Evolutionary conservation across 2,113 vertebrate species (phyloP), one percentile per base, ranked within the genome.

Genomic region (Ifrita kowaldi): DNA sequence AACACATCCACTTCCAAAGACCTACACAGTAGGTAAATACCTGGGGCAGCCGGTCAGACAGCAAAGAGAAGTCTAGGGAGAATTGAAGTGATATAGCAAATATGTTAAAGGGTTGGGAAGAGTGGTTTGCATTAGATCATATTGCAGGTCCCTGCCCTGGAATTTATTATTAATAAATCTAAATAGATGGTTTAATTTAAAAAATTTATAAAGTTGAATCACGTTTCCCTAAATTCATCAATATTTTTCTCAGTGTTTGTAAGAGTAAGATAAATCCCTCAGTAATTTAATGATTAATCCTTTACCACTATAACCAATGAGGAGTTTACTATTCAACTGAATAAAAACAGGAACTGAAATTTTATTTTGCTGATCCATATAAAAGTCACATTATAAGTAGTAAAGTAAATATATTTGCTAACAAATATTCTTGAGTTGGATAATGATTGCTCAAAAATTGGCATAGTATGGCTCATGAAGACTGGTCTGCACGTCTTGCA

Each of bases 401-500:
- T 71, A 56, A 69, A 83, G 6, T 47, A 83, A 79, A 68, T 44
- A 9, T 6, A 23, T 80, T 80, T 80, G 2, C 23, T 11, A 47
- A 44, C 9, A 49, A 1, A 1, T 50, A 64, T 85, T 92, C 60
- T 56, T 69, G 27, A 76, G 6, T 4, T 59, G 14, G 35, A 46
- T 37, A 81, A 53, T 2, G 4, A 50, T 59, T 60, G 16, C 26
- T 80, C 18, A 56, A 88, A 68, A 62, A 83, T 14, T 62, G n/a
- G 3, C 19, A 47, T 17, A 39, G 4, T 11, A 19, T 42, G 16
- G 8, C 11, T 53, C 6, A 2, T 26, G 12, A 1, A 14, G 26
- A 33, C 7, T 41, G 30, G 33, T 33, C 33, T 50, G 17, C 71
- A 56, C 5, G 41, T 15, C 1, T 63, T 39, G 33, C 3, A 13